Conservation (phyloP, 2,888 invertebrate species). For the Plutella xylostella region DNA sequence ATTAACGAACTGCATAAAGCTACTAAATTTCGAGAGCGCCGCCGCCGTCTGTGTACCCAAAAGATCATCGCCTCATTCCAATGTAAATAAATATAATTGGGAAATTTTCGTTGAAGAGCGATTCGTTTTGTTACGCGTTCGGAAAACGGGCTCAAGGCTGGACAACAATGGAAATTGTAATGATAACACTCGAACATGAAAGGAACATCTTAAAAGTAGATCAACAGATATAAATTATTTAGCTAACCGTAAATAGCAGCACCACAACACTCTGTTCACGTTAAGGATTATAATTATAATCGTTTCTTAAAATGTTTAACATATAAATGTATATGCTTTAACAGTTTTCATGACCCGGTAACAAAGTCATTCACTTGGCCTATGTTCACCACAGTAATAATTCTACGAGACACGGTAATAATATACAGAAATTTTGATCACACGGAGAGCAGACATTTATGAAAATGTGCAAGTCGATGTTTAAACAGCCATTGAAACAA, state of each 20-base stretch:
- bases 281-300: no score
- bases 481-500: background rate
- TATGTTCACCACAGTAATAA: background rate
- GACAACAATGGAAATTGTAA: conserved; percentile 47
- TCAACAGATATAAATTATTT: conserved; percentile 2
- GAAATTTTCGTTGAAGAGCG: conserved; percentile 30
- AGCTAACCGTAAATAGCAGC: background rate
- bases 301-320: no score
- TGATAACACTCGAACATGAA: conserved; percentile 39
- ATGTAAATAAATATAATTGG: conserved; percentile 41
- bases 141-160: conserved; percentile 45
- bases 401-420: background rate
- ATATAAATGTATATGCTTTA: no score
- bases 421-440: background rate
- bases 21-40: conserved; percentile 31
- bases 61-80: conserved; percentile 35
- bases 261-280: no score
- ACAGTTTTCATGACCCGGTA: no score
- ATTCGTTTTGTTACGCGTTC: conserved; percentile 24
- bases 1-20: conserved; percentile 39
- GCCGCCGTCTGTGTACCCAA: conserved; percentile 30
- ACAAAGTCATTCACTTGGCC: background rate
- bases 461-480: no score
- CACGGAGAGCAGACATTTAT: no score
- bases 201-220: conserved; percentile 21